phyloP scores from a whole-genome alignment of 2,888 invertebrate species.

The Baronia brevicornis region DNA sequence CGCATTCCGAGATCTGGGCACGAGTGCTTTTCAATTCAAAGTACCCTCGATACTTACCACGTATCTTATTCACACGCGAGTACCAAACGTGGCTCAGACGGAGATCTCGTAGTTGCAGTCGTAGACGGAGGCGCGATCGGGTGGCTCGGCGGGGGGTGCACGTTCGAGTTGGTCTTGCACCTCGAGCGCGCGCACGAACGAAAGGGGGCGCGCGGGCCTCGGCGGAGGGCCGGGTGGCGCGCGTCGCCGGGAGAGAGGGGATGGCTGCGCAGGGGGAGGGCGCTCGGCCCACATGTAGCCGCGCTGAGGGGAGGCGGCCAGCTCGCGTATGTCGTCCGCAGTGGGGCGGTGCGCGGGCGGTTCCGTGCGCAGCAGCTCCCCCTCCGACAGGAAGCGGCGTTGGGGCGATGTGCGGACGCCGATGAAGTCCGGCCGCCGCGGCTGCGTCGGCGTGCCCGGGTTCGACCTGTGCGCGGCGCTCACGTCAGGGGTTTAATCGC shows the following conservation, averaged over 20 bases:
- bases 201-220: conserved; percentile 82
- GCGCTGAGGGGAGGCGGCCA: conserved; percentile 91
- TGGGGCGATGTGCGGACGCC: conserved; percentile 84
- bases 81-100: no score
- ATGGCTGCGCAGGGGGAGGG: conserved; percentile 39
- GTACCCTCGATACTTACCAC: no score
- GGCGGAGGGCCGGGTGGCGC: conserved; percentile 42
- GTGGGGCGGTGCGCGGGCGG: conserved; percentile 80
- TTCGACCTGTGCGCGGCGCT: conserved; percentile 85
- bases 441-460: conserved; percentile 93
- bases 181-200: conserved; percentile 91
- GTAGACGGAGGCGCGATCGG: conserved; percentile 92
- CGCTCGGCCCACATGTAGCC: conserved; percentile 73
- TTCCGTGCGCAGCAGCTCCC: conserved; percentile 85
- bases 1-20: no score
- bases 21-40: no score
- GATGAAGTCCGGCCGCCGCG: conserved; percentile 91
- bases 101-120: conserved; percentile 97
- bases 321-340: conserved; percentile 89
- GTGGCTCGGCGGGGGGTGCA: conserved; percentile 74
- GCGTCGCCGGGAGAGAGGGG: conserved; percentile 47
- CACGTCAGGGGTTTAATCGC: conserved; percentile 73
- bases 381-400: conserved; percentile 86
- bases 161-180: conserved; percentile 93
- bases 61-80: no score